Base-by-base conservation (phyloP, 2,888 invertebrate genomes). In the Criorhina ranunculi region DNA sequence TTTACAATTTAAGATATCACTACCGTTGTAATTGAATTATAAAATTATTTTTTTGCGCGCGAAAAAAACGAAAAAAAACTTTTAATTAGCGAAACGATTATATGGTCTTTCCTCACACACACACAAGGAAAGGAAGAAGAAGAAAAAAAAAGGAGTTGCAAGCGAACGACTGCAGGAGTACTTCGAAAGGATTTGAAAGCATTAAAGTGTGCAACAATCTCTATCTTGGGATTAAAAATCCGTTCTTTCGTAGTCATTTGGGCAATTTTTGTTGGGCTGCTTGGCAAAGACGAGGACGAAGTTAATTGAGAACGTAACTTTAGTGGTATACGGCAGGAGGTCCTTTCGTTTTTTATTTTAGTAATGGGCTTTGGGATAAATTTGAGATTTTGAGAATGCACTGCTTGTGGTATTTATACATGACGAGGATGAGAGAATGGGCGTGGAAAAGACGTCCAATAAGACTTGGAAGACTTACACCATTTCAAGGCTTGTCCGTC, bases 1-100 rank as follows among this genome's bases (percentile, higher is more conserved):
- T 64, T 64, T 49, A 19, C 70, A 78, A 72, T 72, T 78, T 46
- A 78, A 78, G 70, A 60, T 44, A 64, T 64, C 77, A 60, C 51
- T 69, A 60, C 37, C 49, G 77, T 29, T 51, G 53, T 62, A 78
- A 78, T 70, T 78, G 62, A 62, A 78, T 70, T 53, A 67, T 59
- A 59, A 42, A 37, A 15, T 15, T 15, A n/a, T n/a, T n/a, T n/a
- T n/a, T n/a, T n/a, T n/a, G n/a, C n/a, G n/a, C 24, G 24, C 24
- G 24, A 24, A 12, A 40, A 67, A 42, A 17, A 40, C 53, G 15
- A 42, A 31, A 17, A 42, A 31, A 53, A 67, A 40, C 42, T 59
- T 70, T 67, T 53, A 67, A 67, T 67, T 67, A 67, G 40, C 33
- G 55, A 69, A 69, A 42, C 55, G 69, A 55, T 69, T 69, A 69